Conservation (phyloP, 1,140 invertebrate species). For the Hycleus phaleratus region DNA sequence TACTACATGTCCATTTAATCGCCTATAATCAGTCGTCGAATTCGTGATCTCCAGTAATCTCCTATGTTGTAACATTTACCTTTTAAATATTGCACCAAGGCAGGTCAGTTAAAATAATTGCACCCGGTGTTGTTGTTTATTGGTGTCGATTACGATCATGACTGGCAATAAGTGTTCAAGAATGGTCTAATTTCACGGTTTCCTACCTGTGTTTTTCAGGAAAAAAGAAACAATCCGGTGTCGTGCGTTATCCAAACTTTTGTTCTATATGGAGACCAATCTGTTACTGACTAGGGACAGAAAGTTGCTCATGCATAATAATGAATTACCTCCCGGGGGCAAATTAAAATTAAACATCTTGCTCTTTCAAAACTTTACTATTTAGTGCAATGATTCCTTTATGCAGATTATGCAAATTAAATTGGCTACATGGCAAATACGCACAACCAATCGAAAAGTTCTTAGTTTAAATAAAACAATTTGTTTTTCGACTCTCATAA, state of each 20-base stretch:
- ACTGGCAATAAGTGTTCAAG: conserved; percentile 1
- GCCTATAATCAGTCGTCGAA: conserved; percentile 8
- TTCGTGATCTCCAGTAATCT: conserved; percentile 9
- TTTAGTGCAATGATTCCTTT: conserved; percentile 42
- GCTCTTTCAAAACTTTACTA: conserved; percentile 40
- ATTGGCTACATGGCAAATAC: no score
- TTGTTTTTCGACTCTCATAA: no score
- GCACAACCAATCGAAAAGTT: no score
- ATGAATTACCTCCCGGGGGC: conserved; percentile 42
- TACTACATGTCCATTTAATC: conserved; percentile 3
- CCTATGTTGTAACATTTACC: neutral
- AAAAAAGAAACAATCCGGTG: neutral
- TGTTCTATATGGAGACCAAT: conserved; percentile 37
- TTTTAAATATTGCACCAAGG: conserved; percentile 21
- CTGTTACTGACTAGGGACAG: conserved; percentile 30
- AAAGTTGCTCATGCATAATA: conserved; percentile 41
- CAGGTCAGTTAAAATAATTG: conserved; percentile 19
- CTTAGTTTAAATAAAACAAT: no score
- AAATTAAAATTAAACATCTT: conserved; percentile 43
- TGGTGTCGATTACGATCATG: conserved; percentile 20
- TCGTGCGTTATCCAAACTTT: conserved; percentile 34
- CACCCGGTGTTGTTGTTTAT: conserved; percentile 24
- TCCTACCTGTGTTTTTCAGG: conserved; percentile 6
- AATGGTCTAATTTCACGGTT: conserved; percentile 27
- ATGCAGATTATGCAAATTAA: conserved; percentile 33